Evolutionary conservation across 2,113 vertebrate genomes (phyloP).

Genomic region (Catharus bicknelli): DNA sequence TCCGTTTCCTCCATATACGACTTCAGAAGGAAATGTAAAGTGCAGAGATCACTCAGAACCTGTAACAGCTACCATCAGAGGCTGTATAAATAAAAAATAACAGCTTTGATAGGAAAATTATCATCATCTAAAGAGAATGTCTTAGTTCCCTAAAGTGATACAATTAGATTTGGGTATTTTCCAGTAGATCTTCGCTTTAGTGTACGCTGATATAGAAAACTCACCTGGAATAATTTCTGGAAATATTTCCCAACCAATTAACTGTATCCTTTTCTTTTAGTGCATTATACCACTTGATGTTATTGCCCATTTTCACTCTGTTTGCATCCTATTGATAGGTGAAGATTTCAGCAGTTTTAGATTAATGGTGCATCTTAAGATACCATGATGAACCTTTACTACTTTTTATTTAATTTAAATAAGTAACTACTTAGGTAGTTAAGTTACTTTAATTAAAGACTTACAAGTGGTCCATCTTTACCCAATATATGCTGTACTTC

Average conservation of each 20-base stretch:
- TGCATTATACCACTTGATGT: background rate
- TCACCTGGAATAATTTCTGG: background rate
- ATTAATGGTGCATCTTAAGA: background rate
- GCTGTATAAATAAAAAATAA: conserved; percentile 65
- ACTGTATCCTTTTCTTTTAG: background rate
- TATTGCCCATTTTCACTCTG: background rate
- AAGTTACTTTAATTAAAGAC: background rate
- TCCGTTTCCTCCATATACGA: conserved; percentile 45
- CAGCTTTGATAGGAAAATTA: conserved; percentile 41
- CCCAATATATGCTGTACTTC: background rate
- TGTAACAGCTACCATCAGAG: conserved; percentile 45
- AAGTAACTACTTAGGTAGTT: background rate
- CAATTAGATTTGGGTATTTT: conserved; percentile 50
- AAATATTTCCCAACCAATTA: background rate
- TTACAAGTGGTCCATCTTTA: background rate
- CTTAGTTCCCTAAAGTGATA: conserved; percentile 30
- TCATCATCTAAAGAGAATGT: conserved; percentile 44
- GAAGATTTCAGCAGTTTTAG: background rate
- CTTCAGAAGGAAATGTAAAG: conserved; percentile 50
- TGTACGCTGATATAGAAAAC: conserved; percentile 19
- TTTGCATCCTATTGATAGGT: background rate
- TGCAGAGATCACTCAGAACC: conserved; percentile 51
- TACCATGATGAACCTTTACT: background rate
- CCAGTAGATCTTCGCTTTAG: conserved; percentile 1
- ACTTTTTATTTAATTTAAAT: background rate